phyloP scores from a whole-genome alignment of 2,797 vertebrate species.

The Sitta carolinensis region DNA sequence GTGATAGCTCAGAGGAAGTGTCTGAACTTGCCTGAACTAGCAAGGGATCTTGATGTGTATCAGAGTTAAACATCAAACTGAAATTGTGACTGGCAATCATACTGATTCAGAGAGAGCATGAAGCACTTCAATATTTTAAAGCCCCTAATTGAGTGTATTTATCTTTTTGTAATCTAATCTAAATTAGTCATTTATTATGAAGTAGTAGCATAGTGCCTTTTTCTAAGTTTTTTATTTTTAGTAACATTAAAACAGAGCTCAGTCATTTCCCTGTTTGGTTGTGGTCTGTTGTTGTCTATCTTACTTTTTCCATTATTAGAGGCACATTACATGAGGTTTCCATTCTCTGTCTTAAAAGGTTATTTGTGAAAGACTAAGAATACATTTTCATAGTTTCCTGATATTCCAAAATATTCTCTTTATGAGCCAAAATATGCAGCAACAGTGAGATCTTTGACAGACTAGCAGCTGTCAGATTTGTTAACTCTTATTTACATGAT shows the following conservation, averaged over 20 bases:
- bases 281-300: constrained; percentile 11
- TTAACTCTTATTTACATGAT: background rate
- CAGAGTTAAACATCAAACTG: constrained; percentile 2
- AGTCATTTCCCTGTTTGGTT: constrained; percentile 18
- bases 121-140: background rate
- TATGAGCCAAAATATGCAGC: background rate
- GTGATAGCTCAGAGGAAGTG: background rate
- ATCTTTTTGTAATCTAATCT: background rate
- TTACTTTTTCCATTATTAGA: constrained; percentile 25
- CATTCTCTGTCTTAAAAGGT: constrained; percentile 15
- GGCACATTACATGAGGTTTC: constrained; percentile 42
- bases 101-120: background rate
- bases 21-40: background rate
- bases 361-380: constrained; percentile 22
- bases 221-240: background rate
- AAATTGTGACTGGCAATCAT: background rate
- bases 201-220: background rate
- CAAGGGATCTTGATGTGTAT: background rate
- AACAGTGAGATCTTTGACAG: background rate
- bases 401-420: background rate
- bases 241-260: constrained; percentile 23
- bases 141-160: background rate
- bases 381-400: constrained; percentile 11
- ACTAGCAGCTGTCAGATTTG: background rate
- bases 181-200: background rate